Evolutionary conservation across 2,113 vertebrate species (phyloP).

Genomic region (Oreochromis aureus): DNA sequence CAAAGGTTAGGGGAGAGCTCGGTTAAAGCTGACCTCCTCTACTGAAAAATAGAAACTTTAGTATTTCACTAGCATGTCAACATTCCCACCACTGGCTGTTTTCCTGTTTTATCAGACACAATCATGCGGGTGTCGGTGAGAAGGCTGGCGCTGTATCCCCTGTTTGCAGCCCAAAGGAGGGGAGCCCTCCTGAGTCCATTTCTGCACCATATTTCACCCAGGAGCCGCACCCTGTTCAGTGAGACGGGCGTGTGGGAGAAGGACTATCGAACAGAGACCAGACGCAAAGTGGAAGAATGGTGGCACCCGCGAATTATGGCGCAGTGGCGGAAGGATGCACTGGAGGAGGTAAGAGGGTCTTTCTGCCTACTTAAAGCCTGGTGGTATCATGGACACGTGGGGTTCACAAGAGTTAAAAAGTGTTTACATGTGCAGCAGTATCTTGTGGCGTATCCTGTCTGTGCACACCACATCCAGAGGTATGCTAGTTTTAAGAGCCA

Average conservation of each 20-base stretch:
- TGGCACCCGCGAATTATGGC: constrained; percentile 85
- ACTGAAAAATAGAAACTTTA: background rate
- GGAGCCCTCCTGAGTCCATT: background rate
- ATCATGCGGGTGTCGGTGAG: constrained; percentile 69
- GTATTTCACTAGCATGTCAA: background rate
- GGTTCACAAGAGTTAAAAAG: background rate
- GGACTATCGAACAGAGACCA: constrained; percentile 79
- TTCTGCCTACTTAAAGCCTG: background rate
- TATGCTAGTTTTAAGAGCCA: background rate
- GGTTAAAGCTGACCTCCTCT: background rate
- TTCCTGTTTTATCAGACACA: background rate
- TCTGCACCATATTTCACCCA: background rate
- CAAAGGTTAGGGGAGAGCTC: background rate
- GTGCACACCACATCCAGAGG: background rate
- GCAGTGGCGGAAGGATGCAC: constrained; percentile 61
- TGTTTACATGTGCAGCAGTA: background rate
- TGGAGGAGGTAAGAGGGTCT: constrained; percentile 73
- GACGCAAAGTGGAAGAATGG: constrained; percentile 83
- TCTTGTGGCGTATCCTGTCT: background rate
- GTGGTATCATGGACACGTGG: background rate
- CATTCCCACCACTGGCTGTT: background rate
- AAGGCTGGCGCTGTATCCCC: constrained; percentile 50
- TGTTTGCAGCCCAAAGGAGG: constrained; percentile 33
- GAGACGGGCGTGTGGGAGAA: constrained; percentile 87
- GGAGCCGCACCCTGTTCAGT: constrained; percentile 78